phyloP scores from a whole-genome alignment of 2,113 vertebrate species.

The Geococcyx californianus region DNA sequence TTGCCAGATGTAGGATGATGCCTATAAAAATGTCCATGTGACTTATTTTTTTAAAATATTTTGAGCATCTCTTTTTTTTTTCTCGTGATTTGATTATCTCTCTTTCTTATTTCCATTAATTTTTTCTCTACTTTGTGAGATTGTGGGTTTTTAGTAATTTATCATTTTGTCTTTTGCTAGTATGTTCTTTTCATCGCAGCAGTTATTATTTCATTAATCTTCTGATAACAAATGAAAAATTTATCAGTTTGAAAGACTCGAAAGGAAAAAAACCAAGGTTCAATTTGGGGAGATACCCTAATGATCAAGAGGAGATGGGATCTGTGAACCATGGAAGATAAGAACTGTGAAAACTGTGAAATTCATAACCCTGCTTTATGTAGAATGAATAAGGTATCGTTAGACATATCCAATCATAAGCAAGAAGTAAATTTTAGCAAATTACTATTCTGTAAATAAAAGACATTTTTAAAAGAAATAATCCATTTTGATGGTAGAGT shows the following conservation, averaged over 20 bases:
- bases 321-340: slow-evolving; percentile 71
- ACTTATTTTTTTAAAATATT: background rate
- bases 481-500: background rate
- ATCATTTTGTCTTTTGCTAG: slow-evolving; percentile 40
- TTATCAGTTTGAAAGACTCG: slow-evolving; percentile 8
- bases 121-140: background rate
- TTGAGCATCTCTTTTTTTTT: background rate
- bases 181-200: slow-evolving; percentile 50
- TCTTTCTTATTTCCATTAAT: background rate
- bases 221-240: slow-evolving; percentile 52
- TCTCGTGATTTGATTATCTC: background rate
- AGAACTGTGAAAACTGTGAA: slow-evolving; percentile 59
- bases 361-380: slow-evolving; percentile 20
- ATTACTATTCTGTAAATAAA: background rate
- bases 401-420: slow-evolving; percentile 25
- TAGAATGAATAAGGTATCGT: slow-evolving; percentile 11
- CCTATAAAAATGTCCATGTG: background rate
- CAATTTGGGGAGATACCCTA: slow-evolving; percentile 41
- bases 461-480: background rate
- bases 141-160: slow-evolving; percentile 44
- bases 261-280: slow-evolving; percentile 45
- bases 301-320: slow-evolving; percentile 70
- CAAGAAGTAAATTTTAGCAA: background rate
- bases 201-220: slow-evolving; percentile 70
- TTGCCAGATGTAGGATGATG: background rate